These are phyloP conservation scores for Bombus affinis DNA, from an alignment of 1,140 invertebrate species.

Conservation along the genomic window DNA sequence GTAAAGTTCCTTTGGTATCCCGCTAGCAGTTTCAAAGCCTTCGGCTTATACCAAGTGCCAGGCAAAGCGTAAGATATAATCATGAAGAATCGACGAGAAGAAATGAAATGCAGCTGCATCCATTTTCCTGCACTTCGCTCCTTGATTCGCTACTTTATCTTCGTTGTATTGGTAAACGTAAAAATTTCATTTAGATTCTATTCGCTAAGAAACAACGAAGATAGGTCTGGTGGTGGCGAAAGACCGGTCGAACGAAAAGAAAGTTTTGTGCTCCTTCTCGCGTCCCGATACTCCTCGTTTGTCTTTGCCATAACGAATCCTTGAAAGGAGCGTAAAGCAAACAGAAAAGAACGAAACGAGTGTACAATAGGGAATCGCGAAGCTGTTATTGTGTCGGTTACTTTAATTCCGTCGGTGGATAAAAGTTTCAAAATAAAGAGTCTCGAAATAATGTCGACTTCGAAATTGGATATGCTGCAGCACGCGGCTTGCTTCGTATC, in stretches of 20 bases:
- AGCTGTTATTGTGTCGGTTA: not conserved
- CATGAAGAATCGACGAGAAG: not conserved
- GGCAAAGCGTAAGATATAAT: not conserved
- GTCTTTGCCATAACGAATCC: not conserved
- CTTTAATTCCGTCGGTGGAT: not conserved
- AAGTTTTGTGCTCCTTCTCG: not conserved
- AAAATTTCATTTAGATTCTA: not conserved
- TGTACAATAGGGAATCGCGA: not conserved
- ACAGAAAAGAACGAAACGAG: too few relatives aligned
- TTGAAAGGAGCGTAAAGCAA: not conserved
- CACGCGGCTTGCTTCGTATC: not conserved
- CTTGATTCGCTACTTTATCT: not conserved
- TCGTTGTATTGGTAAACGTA: not conserved
- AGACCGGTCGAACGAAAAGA: not conserved
- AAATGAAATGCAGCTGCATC: not conserved
- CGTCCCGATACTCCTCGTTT: too few relatives aligned
- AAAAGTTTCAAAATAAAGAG: not conserved
- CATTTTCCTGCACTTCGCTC: not conserved
- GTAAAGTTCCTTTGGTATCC: slow-evolving; percentile 14
- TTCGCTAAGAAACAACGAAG: not conserved
- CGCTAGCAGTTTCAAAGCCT: slow-evolving; percentile 6
- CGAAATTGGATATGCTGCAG: slow-evolving; percentile 48
- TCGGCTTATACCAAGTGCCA: not conserved
- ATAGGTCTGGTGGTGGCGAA: not conserved
- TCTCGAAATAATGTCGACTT: slow-evolving; percentile 33